Percentiles rank a stretch among this genome's conserved stretches.
These are phyloP conservation scores for Aphelinus atriplicis DNA, from an alignment of 1,140 invertebrate genomes.

Conservation along the genomic window DNA sequence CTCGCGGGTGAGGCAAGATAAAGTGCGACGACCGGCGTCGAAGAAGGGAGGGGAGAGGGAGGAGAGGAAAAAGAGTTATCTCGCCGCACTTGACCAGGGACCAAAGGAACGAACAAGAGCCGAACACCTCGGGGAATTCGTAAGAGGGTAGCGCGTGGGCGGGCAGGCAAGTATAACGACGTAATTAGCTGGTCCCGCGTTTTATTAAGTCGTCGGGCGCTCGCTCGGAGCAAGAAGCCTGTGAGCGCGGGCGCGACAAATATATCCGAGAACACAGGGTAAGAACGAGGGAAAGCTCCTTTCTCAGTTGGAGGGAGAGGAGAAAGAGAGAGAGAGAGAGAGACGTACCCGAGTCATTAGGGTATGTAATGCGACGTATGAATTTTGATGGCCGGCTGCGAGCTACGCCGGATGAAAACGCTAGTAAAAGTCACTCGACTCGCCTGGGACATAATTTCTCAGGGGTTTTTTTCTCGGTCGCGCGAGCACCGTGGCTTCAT, in stretches of 20 bases:
- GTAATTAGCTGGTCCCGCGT: constrained; percentile 23
- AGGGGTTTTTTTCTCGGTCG: not conserved
- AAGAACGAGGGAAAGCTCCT: not conserved
- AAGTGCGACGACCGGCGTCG: not conserved
- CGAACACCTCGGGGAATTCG: not conserved
- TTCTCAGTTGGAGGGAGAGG: not conserved
- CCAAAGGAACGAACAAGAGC: too few species aligned
- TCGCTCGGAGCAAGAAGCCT: constrained; percentile 23
- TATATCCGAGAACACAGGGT: not conserved
- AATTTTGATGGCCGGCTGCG: constrained; percentile 37
- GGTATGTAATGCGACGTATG: constrained; percentile 41
- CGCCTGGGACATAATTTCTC: constrained; percentile 13
- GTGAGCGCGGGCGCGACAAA: not conserved
- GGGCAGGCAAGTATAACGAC: constrained; percentile 7
- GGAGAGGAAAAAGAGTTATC: too few species aligned
- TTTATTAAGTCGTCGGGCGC: constrained; percentile 31
- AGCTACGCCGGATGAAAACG: not conserved
- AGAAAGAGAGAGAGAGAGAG: not conserved
- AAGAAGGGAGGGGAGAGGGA: too few species aligned
- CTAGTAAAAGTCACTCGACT: constrained; percentile 19
- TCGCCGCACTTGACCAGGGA: too few species aligned
- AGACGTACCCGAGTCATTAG: constrained; percentile 38
- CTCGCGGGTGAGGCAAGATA: constrained; percentile 1
- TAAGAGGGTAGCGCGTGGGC: not conserved
- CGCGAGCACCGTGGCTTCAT: not conserved